Conservation (phyloP, 2,113 vertebrate species). For the Myocastor coypus region DNA sequence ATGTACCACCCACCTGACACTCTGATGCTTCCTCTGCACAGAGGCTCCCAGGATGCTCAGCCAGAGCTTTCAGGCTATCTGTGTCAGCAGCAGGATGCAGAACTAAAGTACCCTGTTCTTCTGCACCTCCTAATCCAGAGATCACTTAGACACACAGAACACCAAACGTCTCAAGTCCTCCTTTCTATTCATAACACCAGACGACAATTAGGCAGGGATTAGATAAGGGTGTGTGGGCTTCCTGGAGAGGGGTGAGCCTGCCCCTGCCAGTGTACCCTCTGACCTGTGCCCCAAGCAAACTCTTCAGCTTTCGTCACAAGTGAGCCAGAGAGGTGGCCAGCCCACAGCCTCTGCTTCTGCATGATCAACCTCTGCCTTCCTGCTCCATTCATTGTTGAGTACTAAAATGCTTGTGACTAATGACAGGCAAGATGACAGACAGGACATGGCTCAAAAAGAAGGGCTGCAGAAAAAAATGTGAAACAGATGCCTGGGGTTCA, state of each 20-base stretch:
- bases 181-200: neutral
- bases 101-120: neutral
- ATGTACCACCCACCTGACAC: neutral
- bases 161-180: neutral
- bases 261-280: neutral
- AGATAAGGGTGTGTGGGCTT: neutral
- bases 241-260: neutral
- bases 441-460: neutral
- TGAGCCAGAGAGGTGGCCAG: neutral
- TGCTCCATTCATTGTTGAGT: neutral
- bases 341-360: neutral
- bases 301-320: neutral
- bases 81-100: neutral
- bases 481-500: neutral
- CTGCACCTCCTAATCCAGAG: neutral
- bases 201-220: neutral
- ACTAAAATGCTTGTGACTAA: neutral
- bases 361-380: neutral
- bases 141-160: neutral
- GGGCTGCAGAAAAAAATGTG: neutral
- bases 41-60: neutral
- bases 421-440: neutral
- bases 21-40: neutral
- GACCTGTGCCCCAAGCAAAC: neutral
- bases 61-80: neutral